These are phyloP conservation scores for Natator depressus DNA, from an alignment of 2,113 vertebrate genomes.

Conservation along the genomic window DNA sequence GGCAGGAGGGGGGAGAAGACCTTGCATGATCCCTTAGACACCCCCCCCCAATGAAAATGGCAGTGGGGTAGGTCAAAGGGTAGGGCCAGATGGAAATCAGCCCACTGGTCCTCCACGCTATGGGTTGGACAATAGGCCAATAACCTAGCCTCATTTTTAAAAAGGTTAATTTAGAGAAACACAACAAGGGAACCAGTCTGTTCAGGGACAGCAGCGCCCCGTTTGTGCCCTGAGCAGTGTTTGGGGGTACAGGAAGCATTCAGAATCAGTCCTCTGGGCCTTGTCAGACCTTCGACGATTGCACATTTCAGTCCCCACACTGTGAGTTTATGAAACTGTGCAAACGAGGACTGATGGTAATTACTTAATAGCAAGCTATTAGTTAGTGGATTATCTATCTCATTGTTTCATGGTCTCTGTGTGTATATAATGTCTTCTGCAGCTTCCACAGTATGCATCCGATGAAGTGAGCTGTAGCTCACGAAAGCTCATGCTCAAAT, in stretches of 20 bases:
- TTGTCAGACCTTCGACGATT: not conserved
- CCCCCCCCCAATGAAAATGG: accelerated
- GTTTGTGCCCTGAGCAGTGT: not conserved
- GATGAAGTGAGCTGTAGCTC: too few relatives aligned
- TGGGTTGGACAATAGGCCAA: not conserved
- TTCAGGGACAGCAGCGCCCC: not conserved
- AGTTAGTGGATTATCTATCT: not conserved
- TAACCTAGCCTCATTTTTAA: not conserved
- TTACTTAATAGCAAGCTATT: not conserved
- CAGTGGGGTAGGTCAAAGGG: not conserved
- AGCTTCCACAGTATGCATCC: too few relatives aligned
- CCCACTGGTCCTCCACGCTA: not conserved
- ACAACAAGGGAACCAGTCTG: not conserved
- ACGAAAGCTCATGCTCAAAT: too few relatives aligned
- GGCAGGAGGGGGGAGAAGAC: not conserved
- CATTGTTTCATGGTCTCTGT: too few relatives aligned
- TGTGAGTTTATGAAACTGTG: not conserved
- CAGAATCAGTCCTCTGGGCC: not conserved
- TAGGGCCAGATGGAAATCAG: not conserved
- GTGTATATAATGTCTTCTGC: too few relatives aligned
- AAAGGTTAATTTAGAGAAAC: not conserved
- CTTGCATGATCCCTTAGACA: not conserved
- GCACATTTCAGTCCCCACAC: not conserved
- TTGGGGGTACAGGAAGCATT: not conserved
- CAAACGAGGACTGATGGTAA: not conserved